phyloP scores from a whole-genome alignment of 2,797 vertebrate genomes.

The Chromis chromis region DNA sequence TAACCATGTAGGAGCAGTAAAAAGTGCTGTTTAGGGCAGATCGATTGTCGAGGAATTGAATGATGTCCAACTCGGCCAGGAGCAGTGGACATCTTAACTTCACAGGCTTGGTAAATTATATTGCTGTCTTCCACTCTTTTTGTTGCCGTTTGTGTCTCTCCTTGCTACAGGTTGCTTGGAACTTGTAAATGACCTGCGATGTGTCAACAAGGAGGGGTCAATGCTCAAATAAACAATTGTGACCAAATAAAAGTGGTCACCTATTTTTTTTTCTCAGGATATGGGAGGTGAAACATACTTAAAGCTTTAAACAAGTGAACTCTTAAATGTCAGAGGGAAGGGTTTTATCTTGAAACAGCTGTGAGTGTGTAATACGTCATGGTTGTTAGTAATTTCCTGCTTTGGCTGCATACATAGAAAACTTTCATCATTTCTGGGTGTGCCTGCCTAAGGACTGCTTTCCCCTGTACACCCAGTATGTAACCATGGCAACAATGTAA shows the following conservation, averaged over 20 bases:
- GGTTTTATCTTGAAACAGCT: not conserved
- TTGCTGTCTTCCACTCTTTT: not conserved
- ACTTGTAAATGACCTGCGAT: constrained; percentile 1
- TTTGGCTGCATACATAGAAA: constrained; percentile 53
- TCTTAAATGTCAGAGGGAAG: not conserved
- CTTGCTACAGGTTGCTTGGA: not conserved
- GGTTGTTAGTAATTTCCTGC: constrained; percentile 74
- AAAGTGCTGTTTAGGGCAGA: constrained; percentile 10
- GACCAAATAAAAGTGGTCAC: not conserved
- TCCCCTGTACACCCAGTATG: constrained; percentile 35
- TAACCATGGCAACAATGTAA: constrained; percentile 61
- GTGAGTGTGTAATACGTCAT: constrained; percentile 26
- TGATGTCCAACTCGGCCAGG: constrained; percentile 11
- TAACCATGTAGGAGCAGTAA: constrained; percentile 15
- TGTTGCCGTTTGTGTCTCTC: not conserved
- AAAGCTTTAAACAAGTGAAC: not conserved
- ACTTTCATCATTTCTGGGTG: constrained; percentile 58
- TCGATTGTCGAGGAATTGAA: constrained; percentile 18
- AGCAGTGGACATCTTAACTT: not conserved
- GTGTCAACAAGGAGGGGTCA: constrained; percentile 3
- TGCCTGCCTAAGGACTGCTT: constrained; percentile 56
- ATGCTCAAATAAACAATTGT: not conserved
- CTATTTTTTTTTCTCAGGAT: not conserved
- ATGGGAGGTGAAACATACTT: not conserved
- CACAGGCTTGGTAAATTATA: not conserved